Evolutionary conservation across 1,140 invertebrate genomes (phyloP).

Genomic region (Antheraea mylitta): DNA sequence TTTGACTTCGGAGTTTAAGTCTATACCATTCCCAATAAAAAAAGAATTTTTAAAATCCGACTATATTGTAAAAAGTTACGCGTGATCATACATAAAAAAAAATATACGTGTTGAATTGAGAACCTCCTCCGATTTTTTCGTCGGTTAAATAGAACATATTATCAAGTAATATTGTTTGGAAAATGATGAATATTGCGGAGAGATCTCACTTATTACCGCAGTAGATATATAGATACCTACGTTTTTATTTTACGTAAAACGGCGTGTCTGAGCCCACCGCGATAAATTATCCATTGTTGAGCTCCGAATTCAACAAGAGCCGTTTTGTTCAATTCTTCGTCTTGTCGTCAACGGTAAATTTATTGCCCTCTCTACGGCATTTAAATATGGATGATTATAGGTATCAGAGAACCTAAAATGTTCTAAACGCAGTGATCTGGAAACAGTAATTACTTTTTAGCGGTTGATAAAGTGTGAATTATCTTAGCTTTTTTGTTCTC

Average conservation of each 20-base stretch:
- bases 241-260: slow-evolving; percentile 52
- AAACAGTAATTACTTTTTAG: slow-evolving; percentile 5
- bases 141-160: too few species aligned
- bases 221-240: slow-evolving; percentile 36
- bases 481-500: not conserved
- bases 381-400: slow-evolving; percentile 70
- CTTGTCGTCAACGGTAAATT: slow-evolving; percentile 73
- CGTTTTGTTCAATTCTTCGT: slow-evolving; percentile 76
- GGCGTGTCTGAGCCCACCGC: slow-evolving; percentile 52
- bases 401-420: slow-evolving; percentile 53
- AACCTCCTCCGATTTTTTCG: too few species aligned
- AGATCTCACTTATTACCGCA: slow-evolving; percentile 25
- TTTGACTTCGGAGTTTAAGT: too few species aligned
- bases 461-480: not conserved
- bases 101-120: too few species aligned
- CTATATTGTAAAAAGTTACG: too few species aligned
- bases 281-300: slow-evolving; percentile 76
- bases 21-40: too few species aligned
- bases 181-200: slow-evolving; percentile 18
- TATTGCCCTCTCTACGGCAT: slow-evolving; percentile 67
- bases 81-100: too few species aligned
- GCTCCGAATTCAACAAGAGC: slow-evolving; percentile 66
- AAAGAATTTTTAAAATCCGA: too few species aligned
- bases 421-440: slow-evolving; percentile 46
- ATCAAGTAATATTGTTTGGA: not conserved